Evolutionary conservation across 1,140 invertebrate species (phyloP), one percentile per base, ranked within the genome.

Genomic region (Coenobita brevimanus): DNA sequence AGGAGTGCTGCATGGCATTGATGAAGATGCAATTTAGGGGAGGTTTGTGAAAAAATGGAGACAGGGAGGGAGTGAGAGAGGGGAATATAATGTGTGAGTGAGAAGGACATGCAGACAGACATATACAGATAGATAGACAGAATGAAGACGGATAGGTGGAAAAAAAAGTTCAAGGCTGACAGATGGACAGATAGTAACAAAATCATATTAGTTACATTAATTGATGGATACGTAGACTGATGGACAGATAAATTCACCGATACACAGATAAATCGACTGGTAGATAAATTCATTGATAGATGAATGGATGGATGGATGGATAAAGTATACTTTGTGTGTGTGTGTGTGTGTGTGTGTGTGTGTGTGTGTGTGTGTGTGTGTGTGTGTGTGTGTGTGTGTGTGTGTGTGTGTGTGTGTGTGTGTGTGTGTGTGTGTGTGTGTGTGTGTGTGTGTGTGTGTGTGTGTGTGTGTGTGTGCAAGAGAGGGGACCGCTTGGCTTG

Each of bases 381-480:
- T 57, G 54, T 57, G 54, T 57, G 54, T 57, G 54, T 57, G 54
- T 57, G 54, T 57, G 54, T 57, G 54, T 57, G 54, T 57, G 54
- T 57, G 54, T 57, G 54, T 57, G 10, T 57, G 54, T 57, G 10
- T 57, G 54, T 57, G 10, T 57, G 54, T 69, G 13, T 69, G 13
- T 69, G 13, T 30, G 13, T 69, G 13, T 69, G 13, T 30, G 13
- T 69, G 13, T 30, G 10, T 69, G 8, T 30, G 10, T 69, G 10
- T 30, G 13, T 4, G 24, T 21, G 30, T 10, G 6, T 30, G 30
- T 41, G 6, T 36, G 3, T 75, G 8, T 10, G 64, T 75, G 71
- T 75, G 71, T 75, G 71, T 41, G 71, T 75, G 71, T 41, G 71
- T 75, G 71, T 75, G 30, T 38, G 30, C 41, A 41, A 36, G 71